Percentiles rank a stretch among this genome's conserved stretches.
These are phyloP conservation scores for Ophiothrix spiculata DNA, from an alignment of 35 echinoderm and acorn worm species.

Conservation along the genomic window DNA sequence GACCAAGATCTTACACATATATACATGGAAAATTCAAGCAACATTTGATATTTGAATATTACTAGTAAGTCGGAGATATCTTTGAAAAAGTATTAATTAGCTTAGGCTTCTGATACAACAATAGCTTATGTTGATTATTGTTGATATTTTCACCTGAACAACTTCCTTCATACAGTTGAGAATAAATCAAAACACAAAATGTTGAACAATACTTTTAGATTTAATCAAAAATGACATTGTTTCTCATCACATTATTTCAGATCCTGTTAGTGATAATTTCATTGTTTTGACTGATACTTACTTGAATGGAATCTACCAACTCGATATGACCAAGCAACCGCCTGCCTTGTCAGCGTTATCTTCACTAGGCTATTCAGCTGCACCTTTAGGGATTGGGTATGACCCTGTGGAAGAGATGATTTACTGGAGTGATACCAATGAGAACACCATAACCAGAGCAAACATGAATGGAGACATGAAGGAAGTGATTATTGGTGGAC, in stretches of 20 bases:
- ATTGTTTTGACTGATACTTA: constrained; percentile 67
- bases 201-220: too few relatives aligned
- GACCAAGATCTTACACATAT: too few relatives aligned
- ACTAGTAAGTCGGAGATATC: too few relatives aligned
- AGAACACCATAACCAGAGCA: constrained; percentile 47
- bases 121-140: too few relatives aligned
- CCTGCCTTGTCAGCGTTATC: constrained; percentile 38
- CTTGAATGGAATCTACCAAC: constrained; percentile 70
- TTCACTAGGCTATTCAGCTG: constrained; percentile 29
- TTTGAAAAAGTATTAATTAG: too few relatives aligned
- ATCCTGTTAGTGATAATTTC: constrained; percentile 70
- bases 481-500: constrained; percentile 39
- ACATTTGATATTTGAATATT: too few relatives aligned
- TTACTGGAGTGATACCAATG: constrained; percentile 78
- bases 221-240: background rate
- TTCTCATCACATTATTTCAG: constrained; percentile 17
- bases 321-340: constrained; percentile 39
- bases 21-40: too few relatives aligned
- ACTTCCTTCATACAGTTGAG: too few relatives aligned
- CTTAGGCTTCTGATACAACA: too few relatives aligned
- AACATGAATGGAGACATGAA: constrained; percentile 48
- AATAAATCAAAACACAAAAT: too few relatives aligned
- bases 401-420: constrained; percentile 66
- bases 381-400: constrained; percentile 62
- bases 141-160: too few relatives aligned